Conservation (phyloP, 2,113 vertebrate species). For the Eira barbara region DNA sequence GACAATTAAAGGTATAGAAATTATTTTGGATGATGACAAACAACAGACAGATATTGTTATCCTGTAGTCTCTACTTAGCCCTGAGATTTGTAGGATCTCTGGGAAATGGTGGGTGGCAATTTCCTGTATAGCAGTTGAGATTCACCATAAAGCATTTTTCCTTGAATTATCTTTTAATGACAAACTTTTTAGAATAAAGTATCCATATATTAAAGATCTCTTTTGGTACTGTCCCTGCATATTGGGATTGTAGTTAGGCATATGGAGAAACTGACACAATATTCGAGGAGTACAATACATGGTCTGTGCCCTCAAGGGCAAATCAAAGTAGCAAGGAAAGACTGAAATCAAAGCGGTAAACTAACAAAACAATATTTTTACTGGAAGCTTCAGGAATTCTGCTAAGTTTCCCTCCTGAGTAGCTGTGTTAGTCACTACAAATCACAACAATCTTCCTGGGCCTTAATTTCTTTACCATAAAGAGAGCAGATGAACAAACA, state of each 20-base stretch:
- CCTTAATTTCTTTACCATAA: not conserved
- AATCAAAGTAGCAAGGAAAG: slow-evolving; percentile 15
- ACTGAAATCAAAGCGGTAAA: not conserved
- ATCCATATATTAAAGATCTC: not conserved
- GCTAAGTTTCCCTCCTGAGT: not conserved
- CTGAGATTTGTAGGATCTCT: not conserved
- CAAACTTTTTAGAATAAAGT: slow-evolving; percentile 4
- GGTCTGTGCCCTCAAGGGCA: not conserved
- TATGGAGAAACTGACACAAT: not conserved
- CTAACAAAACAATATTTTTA: not conserved
- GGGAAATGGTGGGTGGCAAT: not conserved
- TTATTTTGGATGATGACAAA: not conserved
- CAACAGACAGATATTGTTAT: not conserved
- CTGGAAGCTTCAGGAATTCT: not conserved
- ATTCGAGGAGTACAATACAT: not conserved
- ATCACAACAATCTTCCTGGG: not conserved
- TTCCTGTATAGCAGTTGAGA: not conserved
- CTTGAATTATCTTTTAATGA: slow-evolving; percentile 19
- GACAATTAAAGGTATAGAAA: not conserved
- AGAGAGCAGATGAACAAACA: not conserved
- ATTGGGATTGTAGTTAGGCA: not conserved
- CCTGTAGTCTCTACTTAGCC: not conserved
- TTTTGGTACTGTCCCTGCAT: not conserved
- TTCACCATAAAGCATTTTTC: not conserved
- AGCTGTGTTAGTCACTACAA: not conserved